phyloP scores from a whole-genome alignment of 2,797 vertebrate genomes.

The Avahi laniger region DNA sequence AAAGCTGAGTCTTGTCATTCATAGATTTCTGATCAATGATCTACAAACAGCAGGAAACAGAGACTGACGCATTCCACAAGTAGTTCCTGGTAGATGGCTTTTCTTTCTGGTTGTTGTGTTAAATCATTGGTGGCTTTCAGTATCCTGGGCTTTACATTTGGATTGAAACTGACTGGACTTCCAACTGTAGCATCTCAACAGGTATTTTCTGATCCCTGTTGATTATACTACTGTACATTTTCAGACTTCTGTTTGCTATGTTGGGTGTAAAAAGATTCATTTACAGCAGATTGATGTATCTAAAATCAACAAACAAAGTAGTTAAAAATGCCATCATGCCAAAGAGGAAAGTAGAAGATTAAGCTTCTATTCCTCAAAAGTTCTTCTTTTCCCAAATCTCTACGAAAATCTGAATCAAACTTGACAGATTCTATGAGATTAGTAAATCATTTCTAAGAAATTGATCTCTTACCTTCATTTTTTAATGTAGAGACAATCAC shows the following conservation, averaged over 20 bases:
- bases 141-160: background rate
- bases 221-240: background rate
- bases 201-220: background rate
- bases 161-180: background rate
- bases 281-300: background rate
- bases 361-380: background rate
- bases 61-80: background rate
- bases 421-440: background rate
- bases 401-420: background rate
- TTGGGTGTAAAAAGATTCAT: background rate
- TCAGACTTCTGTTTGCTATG: background rate
- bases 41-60: constrained; percentile 50
- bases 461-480: background rate
- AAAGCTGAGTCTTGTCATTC: constrained; percentile 50
- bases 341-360: background rate
- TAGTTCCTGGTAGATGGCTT: background rate
- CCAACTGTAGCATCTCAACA: background rate
- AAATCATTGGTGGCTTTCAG: background rate
- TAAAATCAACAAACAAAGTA: background rate
- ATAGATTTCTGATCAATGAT: constrained; percentile 58
- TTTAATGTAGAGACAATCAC: constrained; percentile 6
- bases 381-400: background rate
- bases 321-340: background rate
- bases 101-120: background rate
- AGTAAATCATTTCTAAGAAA: background rate